Base-by-base conservation (phyloP, 2,888 invertebrate species). In the Dendrolimus houi region DNA sequence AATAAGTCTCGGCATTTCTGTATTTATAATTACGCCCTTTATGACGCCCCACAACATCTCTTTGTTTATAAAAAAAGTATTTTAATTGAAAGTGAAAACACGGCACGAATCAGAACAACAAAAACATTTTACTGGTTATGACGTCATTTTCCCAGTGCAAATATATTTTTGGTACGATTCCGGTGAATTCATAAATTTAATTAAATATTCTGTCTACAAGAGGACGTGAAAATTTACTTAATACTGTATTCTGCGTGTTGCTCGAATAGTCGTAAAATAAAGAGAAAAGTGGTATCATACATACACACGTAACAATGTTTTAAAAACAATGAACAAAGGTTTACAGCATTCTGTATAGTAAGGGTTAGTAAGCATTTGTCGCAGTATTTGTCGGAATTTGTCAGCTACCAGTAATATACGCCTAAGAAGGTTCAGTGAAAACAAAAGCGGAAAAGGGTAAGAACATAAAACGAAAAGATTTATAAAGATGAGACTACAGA, bases 1-100 rank as follows among this genome's bases (percentile, higher is more conserved):
- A 66, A 65, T 62, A 62, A 71, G 70, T 63, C 55, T 66, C 47
- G 9, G 47, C 47, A 60, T 58, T 52, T 54, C 10, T 1, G 8
- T 58, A 40, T 57, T 53, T 52, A 52, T 58, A 13, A 54, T 47
- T 47, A 47, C 47, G 47, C 2, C 47, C 47, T 47, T 47, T 47
- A 47, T 12, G 47, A 12, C 8, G 10, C 47, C 12, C 47, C 7
- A 7, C 47, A 12, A 12, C 47, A 47, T 47, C 47, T 47, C 47
- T 47, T 47, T 47, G 47, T 47, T 47, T 47, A 47, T 8, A 47
- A 47, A 47, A 47, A 47, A 12, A 10, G 47, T 9, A 9, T 47
- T 47, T 12, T 47, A 47, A 47, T 47, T 47, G 12, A 47, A 47
- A 47, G 47, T 47, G 7, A 47, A 12, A 47, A 8, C 6, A 47